A percentile compares a stretch with the other conserved stretches of the same genome.
Conservation (phyloP, 2,888 invertebrate species). For the Heliconius hortense region DNA sequence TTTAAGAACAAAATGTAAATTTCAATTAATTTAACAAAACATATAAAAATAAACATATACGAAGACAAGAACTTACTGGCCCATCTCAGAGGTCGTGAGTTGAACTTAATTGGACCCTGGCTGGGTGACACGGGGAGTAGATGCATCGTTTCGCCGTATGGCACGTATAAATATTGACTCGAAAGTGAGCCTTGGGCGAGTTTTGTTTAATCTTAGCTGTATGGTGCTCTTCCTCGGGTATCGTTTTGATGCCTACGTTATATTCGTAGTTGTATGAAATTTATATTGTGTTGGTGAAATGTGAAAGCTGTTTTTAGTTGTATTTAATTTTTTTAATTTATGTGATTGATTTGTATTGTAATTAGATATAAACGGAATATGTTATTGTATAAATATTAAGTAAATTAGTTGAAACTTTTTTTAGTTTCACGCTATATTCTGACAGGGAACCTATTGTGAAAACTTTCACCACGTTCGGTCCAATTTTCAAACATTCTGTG, state of each 20-base stretch:
- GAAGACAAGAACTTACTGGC: conserved; percentile 50
- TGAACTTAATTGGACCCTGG: conserved; percentile 79
- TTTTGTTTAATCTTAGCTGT: conserved; percentile 50
- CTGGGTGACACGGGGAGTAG: conserved; percentile 79
- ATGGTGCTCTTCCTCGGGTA: conserved; percentile 18
- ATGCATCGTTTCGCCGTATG: conserved; percentile 73
- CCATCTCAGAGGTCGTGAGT: conserved; percentile 73
- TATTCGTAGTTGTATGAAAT: not conserved
- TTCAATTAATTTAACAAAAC: not conserved
- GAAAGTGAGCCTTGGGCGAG: conserved; percentile 47
- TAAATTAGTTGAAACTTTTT: no score
- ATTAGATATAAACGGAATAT: no score
- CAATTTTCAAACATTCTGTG: no score
- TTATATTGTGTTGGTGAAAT: not conserved
- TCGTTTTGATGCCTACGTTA: conserved; percentile 3
- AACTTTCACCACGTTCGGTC: no score
- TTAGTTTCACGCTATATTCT: no score
- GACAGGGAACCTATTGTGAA: no score
- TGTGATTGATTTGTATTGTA: not conserved
- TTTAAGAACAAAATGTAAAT: no score
- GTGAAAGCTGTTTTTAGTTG: not conserved
- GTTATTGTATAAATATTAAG: no score
- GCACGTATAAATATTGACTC: conserved; percentile 72
- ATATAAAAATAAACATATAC: not conserved
- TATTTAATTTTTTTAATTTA: not conserved